Evolutionary conservation across 2,113 vertebrate species (phyloP).

Genomic region (Rhea americana): DNA sequence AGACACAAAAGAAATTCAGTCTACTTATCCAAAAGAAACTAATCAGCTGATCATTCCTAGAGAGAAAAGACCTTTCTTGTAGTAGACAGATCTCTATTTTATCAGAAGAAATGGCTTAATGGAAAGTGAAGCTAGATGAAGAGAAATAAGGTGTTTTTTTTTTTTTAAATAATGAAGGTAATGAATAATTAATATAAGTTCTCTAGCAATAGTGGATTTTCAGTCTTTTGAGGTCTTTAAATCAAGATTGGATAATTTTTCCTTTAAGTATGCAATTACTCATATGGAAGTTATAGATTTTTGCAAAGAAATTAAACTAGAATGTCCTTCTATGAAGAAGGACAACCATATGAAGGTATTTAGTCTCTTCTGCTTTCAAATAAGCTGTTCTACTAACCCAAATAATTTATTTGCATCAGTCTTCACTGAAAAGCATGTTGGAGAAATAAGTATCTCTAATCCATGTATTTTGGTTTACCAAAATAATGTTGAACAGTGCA

Average conservation of each 20-base stretch:
- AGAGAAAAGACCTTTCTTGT: background rate
- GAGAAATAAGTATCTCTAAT: background rate
- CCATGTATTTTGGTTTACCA: background rate
- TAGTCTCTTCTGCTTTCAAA: background rate
- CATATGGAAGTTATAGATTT: background rate
- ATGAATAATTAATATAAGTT: background rate
- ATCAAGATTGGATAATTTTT: background rate
- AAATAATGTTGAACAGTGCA: background rate
- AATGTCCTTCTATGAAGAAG: background rate
- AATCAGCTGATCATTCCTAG: accelerated
- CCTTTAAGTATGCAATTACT: background rate
- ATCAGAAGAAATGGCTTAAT: background rate
- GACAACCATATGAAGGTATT: background rate
- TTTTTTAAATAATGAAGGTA: background rate
- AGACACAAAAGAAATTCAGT: background rate
- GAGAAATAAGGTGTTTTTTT: background rate
- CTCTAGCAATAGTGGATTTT: background rate
- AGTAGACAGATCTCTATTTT: background rate
- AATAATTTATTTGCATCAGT: background rate
- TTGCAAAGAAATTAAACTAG: background rate
- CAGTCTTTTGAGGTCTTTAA: background rate
- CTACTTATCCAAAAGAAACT: background rate
- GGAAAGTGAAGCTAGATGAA: background rate
- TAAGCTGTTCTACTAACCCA: background rate
- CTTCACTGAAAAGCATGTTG: background rate